phyloP scores from a whole-genome alignment of 2,113 vertebrate species.

The Cygnus buccinator region DNA sequence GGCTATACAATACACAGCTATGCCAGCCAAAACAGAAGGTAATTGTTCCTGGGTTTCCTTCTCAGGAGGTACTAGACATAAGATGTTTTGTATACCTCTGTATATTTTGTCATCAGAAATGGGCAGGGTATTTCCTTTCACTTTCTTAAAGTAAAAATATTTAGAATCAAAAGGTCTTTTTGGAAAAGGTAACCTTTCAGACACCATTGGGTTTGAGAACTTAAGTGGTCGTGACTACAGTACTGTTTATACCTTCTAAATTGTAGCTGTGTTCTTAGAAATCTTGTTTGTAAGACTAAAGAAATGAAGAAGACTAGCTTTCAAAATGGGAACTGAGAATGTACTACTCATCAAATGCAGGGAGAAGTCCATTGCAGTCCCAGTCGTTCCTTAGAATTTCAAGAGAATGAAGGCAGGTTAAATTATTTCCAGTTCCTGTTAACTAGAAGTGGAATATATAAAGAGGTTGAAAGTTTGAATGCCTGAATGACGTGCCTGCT shows the following conservation, averaged over 20 bases:
- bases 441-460: background rate
- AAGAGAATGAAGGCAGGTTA: background rate
- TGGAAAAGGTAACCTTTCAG: background rate
- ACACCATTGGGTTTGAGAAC: background rate
- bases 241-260: background rate
- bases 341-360: background rate
- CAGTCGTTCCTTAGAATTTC: background rate
- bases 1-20: conserved; percentile 84
- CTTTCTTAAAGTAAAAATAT: background rate
- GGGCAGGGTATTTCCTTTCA: accelerated
- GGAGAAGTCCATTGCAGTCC: background rate
- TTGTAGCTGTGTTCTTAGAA: background rate
- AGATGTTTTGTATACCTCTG: background rate
- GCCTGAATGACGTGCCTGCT: background rate
- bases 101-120: background rate
- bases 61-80: accelerated
- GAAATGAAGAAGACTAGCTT: background rate
- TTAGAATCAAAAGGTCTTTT: background rate
- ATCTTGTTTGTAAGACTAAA: background rate
- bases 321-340: background rate
- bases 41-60: background rate
- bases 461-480: background rate
- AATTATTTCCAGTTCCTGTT: background rate
- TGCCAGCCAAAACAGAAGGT: conserved; percentile 88
- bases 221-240: background rate